Base-by-base conservation (phyloP, 2,888 invertebrate genomes). In the Rotaria macrura region DNA sequence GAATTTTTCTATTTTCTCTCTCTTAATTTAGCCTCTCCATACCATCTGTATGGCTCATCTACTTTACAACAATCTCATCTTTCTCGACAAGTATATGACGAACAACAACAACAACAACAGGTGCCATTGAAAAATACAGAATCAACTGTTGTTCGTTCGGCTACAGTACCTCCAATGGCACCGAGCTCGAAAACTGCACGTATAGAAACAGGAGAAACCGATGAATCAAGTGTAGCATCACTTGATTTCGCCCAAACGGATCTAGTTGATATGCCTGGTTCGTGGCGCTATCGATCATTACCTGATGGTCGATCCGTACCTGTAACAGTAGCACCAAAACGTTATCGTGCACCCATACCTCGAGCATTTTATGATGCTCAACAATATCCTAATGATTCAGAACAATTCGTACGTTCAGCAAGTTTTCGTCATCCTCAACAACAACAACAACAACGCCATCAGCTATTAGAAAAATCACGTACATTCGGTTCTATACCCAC, bases 101-200 rank as follows among this genome's bases (percentile, higher is more conserved):
- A 79, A 79, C 79, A 79, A 25, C 79, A 79, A 25, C 79, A 79
- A 43, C 74, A 74, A 40, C 74, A 74, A 40, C 79, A 79, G n/a
- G 43, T 4, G 23, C n/a, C 43, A 14, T 20, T 65, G 29, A 38
- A 17, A 38, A 65, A 29, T 65, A 65, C 34, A 2, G 65, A 65
- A 34, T 38, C 65, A 14, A 17, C 34, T 12, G 34, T 34, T 34
- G 34, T 65, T 65, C 65, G 65, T 17, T 29, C 65, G 6, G 65
- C 65, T 17, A 65, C 65, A 38, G 65, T 20, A 34, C 65, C 65
- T 34, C 65, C 34, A 38, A 65, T 65, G 65, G 79, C 25, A 43
- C 25, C 79, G 43, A 43, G 12, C 25, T 43, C 79, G n/a, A 43
- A 79, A 43, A 5, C 23, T 4, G n/a, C 25, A 43, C 25, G 43